Evolutionary conservation across 2,888 invertebrate genomes (phyloP), one percentile per base, ranked within the genome.

Genomic region (Pristionchus japonicus): DNA sequence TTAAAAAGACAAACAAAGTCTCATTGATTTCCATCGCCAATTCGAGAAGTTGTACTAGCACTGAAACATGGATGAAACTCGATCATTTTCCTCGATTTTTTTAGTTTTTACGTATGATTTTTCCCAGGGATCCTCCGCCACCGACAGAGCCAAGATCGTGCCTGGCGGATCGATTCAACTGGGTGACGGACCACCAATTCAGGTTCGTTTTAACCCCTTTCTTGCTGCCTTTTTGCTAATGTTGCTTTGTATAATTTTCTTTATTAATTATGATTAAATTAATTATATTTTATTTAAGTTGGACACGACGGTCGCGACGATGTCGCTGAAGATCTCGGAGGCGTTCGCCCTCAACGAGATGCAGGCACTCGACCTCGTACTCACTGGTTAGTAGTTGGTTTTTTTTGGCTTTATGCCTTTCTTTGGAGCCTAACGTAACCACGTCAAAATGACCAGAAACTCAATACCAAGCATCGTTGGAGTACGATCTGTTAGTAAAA

Each of bases 291-390:
- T 52, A 23, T 82, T 82, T 43, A 20, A 85, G 85, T 27, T 85
- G 37, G 64, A 37, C 61, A 3, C 64, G 11, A 40, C 52, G 17
- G 52, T 52, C 52, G 82, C 82, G 43, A 7, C 23, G 31, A 52
- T 85, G 61, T 61, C 85, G n/a, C 27, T 85, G n/a, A 85, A 67
- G 23, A 86, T 87, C 34, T 43, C 77, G 3, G 80, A 74, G 7
- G 87, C 87, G 40, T 87, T 80, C 61, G 23, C 43, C 31, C 27
- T 87, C 52, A 87, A 87, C 47, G 87, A 87, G 49, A 77, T 87
- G 87, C 57, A 77, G n/a, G 87, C 87, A 31, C 57, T 87, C 31
- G 87, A 87, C 34, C 87, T 87, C 43, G 87, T 87, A 9, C 52
- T 87, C 3, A 87, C 87, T 47, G 87, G 87, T 87, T 20, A 15